Evolutionary conservation across 2,113 vertebrate genomes (phyloP).

Genomic region (Microtus oregoni): DNA sequence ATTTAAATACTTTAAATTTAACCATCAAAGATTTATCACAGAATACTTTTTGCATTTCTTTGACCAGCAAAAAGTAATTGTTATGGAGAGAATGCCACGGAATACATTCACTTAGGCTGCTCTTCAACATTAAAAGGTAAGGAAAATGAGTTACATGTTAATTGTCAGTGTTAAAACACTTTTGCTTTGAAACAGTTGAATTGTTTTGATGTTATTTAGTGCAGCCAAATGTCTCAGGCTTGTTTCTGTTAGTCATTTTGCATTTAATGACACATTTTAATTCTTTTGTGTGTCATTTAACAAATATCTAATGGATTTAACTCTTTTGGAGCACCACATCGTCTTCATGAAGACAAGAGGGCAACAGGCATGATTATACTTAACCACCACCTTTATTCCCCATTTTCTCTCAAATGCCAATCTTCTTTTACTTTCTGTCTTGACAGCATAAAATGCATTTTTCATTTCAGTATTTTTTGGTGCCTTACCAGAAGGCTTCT

Average conservation of each 20-base stretch:
- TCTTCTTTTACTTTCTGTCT: neutral
- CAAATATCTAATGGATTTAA: constrained; percentile 11
- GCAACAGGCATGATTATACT: neutral
- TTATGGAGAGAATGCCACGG: neutral
- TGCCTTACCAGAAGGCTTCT: neutral
- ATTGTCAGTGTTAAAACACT: neutral
- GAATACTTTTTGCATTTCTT: neutral
- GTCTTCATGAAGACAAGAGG: neutral
- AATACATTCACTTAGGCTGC: constrained; percentile 22
- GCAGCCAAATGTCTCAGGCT: neutral
- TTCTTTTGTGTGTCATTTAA: neutral
- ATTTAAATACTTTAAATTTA: constrained; percentile 20
- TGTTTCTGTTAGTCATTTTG: neutral
- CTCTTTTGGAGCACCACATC: neutral
- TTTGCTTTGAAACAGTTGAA: constrained; percentile 25
- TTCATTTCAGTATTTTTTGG: neutral
- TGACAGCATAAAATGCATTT: constrained; percentile 6
- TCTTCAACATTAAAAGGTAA: constrained; percentile 19
- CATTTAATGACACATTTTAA: constrained; percentile 20
- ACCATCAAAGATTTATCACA: constrained; percentile 17
- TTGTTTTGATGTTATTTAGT: constrained; percentile 41
- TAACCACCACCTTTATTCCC: neutral
- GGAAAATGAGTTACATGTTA: neutral
- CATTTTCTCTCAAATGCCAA: constrained; percentile 21
- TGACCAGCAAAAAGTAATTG: neutral